Conservation (phyloP, 1,140 invertebrate species). For the Macrotrachela quadricornifera region DNA sequence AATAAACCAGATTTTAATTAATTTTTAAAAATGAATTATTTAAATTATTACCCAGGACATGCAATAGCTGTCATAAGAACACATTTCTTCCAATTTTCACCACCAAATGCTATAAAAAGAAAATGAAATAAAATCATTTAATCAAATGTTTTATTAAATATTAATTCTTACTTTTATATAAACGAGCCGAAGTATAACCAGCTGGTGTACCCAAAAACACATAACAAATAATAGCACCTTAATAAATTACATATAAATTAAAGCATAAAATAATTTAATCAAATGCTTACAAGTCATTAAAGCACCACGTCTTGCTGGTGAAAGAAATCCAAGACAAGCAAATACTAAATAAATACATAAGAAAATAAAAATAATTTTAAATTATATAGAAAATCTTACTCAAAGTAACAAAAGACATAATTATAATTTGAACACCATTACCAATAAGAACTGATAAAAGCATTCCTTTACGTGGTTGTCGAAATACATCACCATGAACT, state of each 20-base stretch:
- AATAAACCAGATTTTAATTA: not conserved
- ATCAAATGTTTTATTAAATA: too few relatives aligned
- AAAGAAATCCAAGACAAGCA: conserved; percentile 88
- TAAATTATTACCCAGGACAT: conserved; percentile 66
- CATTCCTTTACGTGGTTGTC: conserved; percentile 84
- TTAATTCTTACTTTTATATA: conserved; percentile 49
- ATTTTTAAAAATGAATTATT: not conserved
- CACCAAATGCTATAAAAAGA: conserved; percentile 49
- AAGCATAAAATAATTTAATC: too few relatives aligned
- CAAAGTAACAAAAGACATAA: conserved; percentile 39
- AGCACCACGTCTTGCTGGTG: conserved; percentile 91
- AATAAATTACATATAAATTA: too few relatives aligned
- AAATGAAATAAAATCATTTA: too few relatives aligned
- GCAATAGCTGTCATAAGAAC: conserved; percentile 81
- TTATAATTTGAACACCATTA: conserved; percentile 68
- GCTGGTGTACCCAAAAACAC: conserved; percentile 80
- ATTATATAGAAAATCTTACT: too few relatives aligned
- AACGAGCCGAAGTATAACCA: conserved; percentile 76
- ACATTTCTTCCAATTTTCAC: conserved; percentile 93
- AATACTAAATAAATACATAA: conserved; percentile 41
- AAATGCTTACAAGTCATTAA: conserved; percentile 51
- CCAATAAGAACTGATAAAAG: conserved; percentile 77
- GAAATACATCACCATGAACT: conserved; percentile 31
- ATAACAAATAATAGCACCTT: conserved; percentile 48
- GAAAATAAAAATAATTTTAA: too few relatives aligned